Evolutionary conservation across 2,113 vertebrate genomes (phyloP).

Genomic region (Oreotrochilus melanogaster): DNA sequence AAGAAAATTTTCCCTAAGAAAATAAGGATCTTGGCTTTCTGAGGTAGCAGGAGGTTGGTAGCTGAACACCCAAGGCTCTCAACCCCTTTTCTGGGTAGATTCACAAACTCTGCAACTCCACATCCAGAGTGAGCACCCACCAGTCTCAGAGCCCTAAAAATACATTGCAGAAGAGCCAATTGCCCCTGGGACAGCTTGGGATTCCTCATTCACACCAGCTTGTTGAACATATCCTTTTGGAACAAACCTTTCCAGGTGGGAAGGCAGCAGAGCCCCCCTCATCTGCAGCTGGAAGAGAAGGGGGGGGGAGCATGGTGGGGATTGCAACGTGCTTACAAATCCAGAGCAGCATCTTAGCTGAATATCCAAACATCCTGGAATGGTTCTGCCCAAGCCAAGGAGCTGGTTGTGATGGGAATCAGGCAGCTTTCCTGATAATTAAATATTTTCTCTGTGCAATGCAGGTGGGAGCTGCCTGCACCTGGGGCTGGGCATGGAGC

Average conservation of each 20-base stretch:
- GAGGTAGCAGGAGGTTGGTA: not conserved
- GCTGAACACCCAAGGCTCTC: rapidly evolving
- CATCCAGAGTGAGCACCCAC: not conserved
- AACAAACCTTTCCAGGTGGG: rapidly evolving
- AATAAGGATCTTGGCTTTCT: rapidly evolving
- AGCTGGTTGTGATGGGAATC: not conserved
- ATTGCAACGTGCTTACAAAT: rapidly evolving
- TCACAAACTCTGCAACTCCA: not conserved
- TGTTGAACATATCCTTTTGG: not conserved
- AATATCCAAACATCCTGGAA: rapidly evolving
- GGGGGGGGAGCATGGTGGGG: rapidly evolving
- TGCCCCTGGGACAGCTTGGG: not conserved
- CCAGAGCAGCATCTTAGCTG: rapidly evolving
- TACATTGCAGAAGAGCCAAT: rapidly evolving
- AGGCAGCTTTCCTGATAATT: constrained; percentile 23
- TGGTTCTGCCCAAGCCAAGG: rapidly evolving
- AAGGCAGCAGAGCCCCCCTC: not conserved
- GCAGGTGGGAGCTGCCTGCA: constrained; percentile 60
- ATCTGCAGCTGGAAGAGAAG: rapidly evolving
- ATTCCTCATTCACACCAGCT: not conserved
- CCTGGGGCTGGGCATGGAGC: constrained; percentile 15
- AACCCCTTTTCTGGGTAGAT: rapidly evolving
- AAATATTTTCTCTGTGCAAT: not conserved
- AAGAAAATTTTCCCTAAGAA: too few relatives aligned
- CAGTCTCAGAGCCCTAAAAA: too few relatives aligned